Conservation (phyloP, 2,113 vertebrate species). For the Eulacestoma nigropectus region DNA sequence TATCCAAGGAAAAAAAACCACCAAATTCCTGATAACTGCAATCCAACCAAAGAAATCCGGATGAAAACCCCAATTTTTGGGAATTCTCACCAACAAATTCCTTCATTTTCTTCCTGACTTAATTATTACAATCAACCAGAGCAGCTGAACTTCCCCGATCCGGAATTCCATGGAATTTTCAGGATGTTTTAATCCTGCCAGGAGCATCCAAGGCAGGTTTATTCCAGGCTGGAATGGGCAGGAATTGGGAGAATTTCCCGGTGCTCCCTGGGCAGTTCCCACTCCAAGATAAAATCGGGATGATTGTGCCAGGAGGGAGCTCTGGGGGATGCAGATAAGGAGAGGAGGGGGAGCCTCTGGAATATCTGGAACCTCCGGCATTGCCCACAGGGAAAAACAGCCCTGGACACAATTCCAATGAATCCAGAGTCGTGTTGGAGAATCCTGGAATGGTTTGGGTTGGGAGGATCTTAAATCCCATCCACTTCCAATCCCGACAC, state of each 20-base stretch:
- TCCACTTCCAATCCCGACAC: background rate
- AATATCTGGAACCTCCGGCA: background rate
- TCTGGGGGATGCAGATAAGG: background rate
- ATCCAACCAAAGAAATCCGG: background rate
- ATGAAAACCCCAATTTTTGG: background rate
- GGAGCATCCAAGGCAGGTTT: background rate
- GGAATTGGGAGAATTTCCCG: background rate
- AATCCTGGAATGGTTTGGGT: background rate
- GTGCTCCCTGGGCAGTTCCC: background rate
- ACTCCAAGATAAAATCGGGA: background rate
- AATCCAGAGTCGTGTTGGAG: background rate
- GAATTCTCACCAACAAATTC: background rate
- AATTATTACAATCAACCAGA: rapidly evolving
- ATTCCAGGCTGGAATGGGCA: background rate
- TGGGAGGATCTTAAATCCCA: background rate
- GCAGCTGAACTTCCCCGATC: background rate
- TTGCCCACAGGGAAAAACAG: background rate
- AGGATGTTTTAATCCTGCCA: background rate
- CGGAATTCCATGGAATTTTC: background rate
- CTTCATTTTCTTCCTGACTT: background rate
- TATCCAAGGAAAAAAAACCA: rapidly evolving
- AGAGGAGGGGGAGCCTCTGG: background rate
- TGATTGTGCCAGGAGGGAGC: background rate
- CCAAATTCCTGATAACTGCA: rapidly evolving
- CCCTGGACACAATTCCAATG: background rate